These are phyloP conservation scores for Peromyscus maniculatus DNA, from an alignment of 2,113 vertebrate species.

Conservation along the genomic window DNA sequence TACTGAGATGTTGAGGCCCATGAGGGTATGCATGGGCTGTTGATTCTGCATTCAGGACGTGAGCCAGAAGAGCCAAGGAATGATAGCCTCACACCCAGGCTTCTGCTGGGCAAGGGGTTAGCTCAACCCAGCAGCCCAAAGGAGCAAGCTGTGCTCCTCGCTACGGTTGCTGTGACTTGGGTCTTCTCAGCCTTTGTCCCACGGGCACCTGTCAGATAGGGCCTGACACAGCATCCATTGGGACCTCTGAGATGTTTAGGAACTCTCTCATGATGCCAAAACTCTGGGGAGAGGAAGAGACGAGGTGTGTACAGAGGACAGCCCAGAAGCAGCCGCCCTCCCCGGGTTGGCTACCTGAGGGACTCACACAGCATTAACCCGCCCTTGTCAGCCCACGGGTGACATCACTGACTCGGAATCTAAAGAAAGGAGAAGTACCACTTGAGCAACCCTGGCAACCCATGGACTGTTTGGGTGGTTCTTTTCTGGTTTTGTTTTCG, in stretches of 20 bases:
- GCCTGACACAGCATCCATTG: background rate
- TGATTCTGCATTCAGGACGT: background rate
- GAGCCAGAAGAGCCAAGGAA: background rate
- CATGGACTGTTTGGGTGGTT: background rate
- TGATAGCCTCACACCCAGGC: background rate
- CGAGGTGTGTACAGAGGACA: rapidly evolving
- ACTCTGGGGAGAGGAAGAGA: background rate
- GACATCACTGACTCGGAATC: background rate
- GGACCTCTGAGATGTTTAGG: background rate
- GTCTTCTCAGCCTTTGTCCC: background rate
- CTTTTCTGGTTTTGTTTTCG: background rate
- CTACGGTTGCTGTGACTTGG: background rate
- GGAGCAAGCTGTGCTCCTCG: background rate
- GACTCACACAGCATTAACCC: background rate
- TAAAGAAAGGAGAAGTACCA: background rate
- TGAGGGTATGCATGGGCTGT: too few species aligned
- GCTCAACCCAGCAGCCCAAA: background rate
- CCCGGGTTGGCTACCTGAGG: background rate
- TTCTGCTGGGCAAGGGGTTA: background rate
- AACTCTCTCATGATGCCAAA: too few species aligned
- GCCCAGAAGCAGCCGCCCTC: rapidly evolving
- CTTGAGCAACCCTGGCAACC: background rate
- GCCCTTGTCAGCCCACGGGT: background rate
- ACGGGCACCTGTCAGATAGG: background rate
- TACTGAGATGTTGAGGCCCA: background rate